phyloP scores from a whole-genome alignment of 2,888 invertebrate species.

The Pachliopta kotzebuea region DNA sequence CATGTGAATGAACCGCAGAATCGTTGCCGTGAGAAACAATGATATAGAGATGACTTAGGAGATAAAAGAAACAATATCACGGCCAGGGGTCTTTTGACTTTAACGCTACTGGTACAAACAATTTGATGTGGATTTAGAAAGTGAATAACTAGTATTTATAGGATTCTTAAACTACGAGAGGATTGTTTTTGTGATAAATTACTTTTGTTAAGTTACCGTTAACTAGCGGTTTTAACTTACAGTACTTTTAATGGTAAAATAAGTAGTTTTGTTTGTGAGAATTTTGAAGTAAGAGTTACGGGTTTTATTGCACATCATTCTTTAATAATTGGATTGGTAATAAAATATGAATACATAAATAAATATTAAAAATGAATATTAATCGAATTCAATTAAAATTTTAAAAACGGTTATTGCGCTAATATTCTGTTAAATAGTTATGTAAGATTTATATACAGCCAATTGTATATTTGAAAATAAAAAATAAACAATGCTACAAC shows the following conservation, averaged over 20 bases:
- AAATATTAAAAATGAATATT: too few species aligned
- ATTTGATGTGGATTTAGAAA: slow-evolving; percentile 21
- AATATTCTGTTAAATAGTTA: neutral
- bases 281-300: too few species aligned
- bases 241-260: neutral
- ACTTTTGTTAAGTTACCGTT: neutral
- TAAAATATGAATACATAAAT: too few species aligned
- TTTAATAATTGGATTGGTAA: too few species aligned
- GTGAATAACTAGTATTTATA: slow-evolving; percentile 2
- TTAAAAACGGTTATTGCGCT: too few species aligned
- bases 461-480: slow-evolving; percentile 34
- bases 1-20: slow-evolving; percentile 47
- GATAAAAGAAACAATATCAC: slow-evolving; percentile 31
- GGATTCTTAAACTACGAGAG: neutral
- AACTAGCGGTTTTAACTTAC: slow-evolving; percentile 23
- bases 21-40: slow-evolving; percentile 44
- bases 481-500: slow-evolving; percentile 2
- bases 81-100: slow-evolving; percentile 24
- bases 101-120: slow-evolving; percentile 2
- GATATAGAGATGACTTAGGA: slow-evolving; percentile 29
- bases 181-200: slow-evolving; percentile 4
- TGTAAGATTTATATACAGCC: slow-evolving; percentile 2
- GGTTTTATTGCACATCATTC: too few species aligned
- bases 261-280: neutral
- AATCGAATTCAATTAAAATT: too few species aligned